These are phyloP conservation scores for Fistularia tabacaria DNA, from an alignment of 2,797 vertebrate genomes.

Conservation along the genomic window DNA sequence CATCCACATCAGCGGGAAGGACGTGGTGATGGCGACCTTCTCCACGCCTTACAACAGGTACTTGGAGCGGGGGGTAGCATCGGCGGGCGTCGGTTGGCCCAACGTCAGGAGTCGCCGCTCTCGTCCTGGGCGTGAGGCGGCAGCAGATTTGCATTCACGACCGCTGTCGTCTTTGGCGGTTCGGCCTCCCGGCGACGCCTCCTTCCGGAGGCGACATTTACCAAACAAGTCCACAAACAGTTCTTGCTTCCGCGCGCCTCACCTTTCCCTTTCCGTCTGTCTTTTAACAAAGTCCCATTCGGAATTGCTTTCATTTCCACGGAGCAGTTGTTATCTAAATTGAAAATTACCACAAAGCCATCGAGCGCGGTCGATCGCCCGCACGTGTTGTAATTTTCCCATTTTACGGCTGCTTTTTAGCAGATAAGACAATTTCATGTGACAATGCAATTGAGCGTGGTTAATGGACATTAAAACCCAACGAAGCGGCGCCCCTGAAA, in stretches of 20 bases:
- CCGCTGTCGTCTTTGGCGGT: too few relatives aligned
- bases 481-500: conserved; percentile 58
- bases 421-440: conserved; percentile 78
- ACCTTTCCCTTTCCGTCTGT: conserved; percentile 32
- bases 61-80: too few relatives aligned
- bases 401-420: conserved; percentile 69
- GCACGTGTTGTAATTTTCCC: conserved; percentile 66
- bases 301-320: conserved; percentile 43
- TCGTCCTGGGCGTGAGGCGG: too few relatives aligned
- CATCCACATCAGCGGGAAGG: conserved; percentile 89
- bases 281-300: conserved; percentile 32
- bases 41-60: conserved; percentile 99
- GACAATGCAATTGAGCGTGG: conserved; percentile 74
- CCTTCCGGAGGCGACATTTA: conserved; percentile 8
- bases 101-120: too few relatives aligned
- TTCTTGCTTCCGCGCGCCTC: conserved; percentile 29
- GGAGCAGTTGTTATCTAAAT: conserved; percentile 66
- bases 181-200: too few relatives aligned
- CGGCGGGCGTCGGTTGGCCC: too few relatives aligned
- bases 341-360: conserved; percentile 68
- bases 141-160: too few relatives aligned
- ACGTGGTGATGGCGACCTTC: conserved; percentile 96
- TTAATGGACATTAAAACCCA: conserved; percentile 72
- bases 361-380: conserved; percentile 54
- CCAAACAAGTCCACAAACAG: conserved; percentile 5